Evolutionary conservation across 2,888 invertebrate genomes (phyloP), one percentile per base, ranked within the genome.

Genomic region (Drosophila gaucha): DNA sequence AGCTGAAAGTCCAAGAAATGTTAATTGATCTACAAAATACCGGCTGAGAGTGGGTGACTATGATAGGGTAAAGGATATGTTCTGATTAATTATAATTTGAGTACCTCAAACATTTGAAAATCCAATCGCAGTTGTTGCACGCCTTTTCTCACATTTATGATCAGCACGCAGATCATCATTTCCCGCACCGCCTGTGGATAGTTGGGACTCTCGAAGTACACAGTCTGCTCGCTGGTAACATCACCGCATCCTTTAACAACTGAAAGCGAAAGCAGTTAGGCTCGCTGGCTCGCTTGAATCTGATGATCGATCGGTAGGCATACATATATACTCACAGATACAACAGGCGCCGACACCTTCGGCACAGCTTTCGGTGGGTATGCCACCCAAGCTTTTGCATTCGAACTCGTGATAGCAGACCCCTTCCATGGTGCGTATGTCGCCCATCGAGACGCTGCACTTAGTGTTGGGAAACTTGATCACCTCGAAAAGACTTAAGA

Each of bases 281-380:
- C n/a, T 22, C 18, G 24, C 26, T 10, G 24, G 67, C 36, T 39
- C 51, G 49, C 33, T 8, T 52, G 6, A 50, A 9, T 6, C 14
- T 8, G 18, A 18, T 22, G 18, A 44, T 46, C 22, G n/a, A n/a
- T n/a, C 6, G 8, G 24, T 20, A 18, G 24, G 2, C 5, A 8
- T 24, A 18, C 14, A 26, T 41, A 18, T 12, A 26, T 41, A 88
- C 95, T 94, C 93, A 96, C 96, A 94, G 67, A 95, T 93, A 86
- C 96, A 96, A 86, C 96, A 96, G 26, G 94, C 94, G 10, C 95
- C 96, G 84, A 94, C 94, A 4, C 95, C 95, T 88, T 94, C 94
- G 14, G 95, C 96, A 90, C 96, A 96, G 1, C 92, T 89, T n/a
- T 95, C 95, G 90, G 94, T 93, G 1, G 93, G 90, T 6, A 92